These are phyloP conservation scores for Synodontis membranacea DNA, from an alignment of 2,113 vertebrate species.

Conservation along the genomic window DNA sequence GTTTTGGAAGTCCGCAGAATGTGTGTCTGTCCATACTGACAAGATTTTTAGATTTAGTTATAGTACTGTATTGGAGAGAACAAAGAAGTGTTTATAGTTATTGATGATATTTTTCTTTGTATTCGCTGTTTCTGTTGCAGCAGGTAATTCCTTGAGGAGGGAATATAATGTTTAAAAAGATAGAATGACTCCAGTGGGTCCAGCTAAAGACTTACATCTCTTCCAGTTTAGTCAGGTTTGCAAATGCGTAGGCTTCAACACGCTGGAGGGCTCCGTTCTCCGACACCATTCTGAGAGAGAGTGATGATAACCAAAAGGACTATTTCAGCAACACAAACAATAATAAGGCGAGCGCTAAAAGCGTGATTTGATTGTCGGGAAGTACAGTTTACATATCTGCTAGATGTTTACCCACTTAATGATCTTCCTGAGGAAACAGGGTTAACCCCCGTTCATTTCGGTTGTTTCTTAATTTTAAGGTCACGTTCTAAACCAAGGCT, in stretches of 20 bases:
- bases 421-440: neutral
- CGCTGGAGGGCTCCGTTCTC: slow-evolving; percentile 62
- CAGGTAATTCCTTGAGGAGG: neutral
- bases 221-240: slow-evolving; percentile 64
- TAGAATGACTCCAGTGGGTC: neutral
- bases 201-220: slow-evolving; percentile 66
- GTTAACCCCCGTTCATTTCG: neutral
- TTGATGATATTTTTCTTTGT: neutral
- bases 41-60: slow-evolving; percentile 71
- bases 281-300: slow-evolving; percentile 62
- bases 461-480: neutral
- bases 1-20: slow-evolving; percentile 67
- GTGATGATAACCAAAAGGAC: slow-evolving; percentile 24
- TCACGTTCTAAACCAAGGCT: neutral
- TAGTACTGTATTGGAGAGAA: slow-evolving; percentile 63
- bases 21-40: slow-evolving; percentile 64
- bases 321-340: slow-evolving; percentile 13
- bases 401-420: neutral
- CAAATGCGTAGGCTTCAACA: slow-evolving; percentile 66
- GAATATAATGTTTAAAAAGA: neutral
- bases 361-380: neutral
- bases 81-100: neutral
- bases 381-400: neutral
- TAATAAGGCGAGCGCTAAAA: neutral
- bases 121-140: neutral